A percentile compares a stretch with the other conserved stretches of the same genome.
phyloP scores from a whole-genome alignment of 30 jellyfish, hydroid and myxozoan species.

The Catostylus mosaicus region DNA sequence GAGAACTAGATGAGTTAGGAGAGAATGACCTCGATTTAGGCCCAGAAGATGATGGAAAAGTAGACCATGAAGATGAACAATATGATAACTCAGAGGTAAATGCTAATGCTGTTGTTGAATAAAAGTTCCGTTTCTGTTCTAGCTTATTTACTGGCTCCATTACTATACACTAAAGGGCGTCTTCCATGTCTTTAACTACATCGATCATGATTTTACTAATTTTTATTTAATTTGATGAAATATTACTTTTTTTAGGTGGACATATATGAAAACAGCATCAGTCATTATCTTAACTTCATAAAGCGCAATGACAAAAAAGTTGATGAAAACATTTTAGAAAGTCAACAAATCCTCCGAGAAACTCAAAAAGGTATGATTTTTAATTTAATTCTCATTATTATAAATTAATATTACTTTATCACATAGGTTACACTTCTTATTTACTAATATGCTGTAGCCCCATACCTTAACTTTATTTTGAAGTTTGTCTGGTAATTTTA shows the following conservation, averaged over 20 bases:
- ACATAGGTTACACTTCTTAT: too few species aligned
- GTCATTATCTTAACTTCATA: slow-evolving; percentile 34
- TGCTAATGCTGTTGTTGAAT: too few species aligned
- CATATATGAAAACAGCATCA: slow-evolving; percentile 15
- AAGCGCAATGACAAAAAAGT: slow-evolving; percentile 26
- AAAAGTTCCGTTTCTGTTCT: background rate
- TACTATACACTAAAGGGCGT: background rate
- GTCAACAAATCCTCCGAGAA: slow-evolving; percentile 18
- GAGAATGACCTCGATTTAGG: slow-evolving; percentile 4
- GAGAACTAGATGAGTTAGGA: slow-evolving; percentile 39
- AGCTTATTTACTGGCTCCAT: background rate
- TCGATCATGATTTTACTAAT: background rate
- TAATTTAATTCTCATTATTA: too few species aligned
- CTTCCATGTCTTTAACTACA: background rate
- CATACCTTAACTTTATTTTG: too few species aligned
- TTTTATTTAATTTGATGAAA: background rate
- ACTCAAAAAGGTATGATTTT: background rate
- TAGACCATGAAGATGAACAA: slow-evolving; percentile 4
- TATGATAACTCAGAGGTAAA: background rate
- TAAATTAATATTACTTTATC: too few species aligned
- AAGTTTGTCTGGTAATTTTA: too few species aligned
- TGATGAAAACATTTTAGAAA: slow-evolving; percentile 1
- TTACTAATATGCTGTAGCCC: too few species aligned
- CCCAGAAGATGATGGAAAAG: background rate
- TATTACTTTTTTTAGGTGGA: background rate